phyloP scores from a whole-genome alignment of 1,140 invertebrate species.

The Cherax destructor region DNA sequence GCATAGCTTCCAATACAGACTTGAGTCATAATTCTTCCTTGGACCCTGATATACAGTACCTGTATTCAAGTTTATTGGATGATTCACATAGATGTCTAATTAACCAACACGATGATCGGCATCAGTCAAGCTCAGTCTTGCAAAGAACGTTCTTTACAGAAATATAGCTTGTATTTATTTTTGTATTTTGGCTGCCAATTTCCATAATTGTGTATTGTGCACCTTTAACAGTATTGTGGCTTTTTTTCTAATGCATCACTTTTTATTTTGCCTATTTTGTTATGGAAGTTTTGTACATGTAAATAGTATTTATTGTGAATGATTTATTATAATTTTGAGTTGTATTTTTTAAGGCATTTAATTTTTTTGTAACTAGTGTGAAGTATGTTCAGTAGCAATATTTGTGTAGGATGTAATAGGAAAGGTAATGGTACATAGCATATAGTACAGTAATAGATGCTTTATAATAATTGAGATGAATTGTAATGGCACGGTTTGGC shows the following conservation, averaged over 20 bases:
- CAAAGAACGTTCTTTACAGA: constrained; percentile 45
- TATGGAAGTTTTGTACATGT: not conserved
- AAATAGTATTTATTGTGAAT: not conserved
- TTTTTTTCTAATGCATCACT: constrained; percentile 9
- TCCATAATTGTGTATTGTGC: constrained; percentile 4
- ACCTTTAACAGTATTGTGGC: not conserved
- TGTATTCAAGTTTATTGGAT: constrained; percentile 28
- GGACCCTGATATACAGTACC: not conserved
- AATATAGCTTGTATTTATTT: constrained; percentile 15
- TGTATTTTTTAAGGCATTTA: not conserved
- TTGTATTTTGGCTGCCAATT: not conserved
- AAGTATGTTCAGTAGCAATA: not conserved
- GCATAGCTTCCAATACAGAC: constrained; percentile 17
- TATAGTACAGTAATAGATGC: not conserved
- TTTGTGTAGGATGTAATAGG: not conserved
- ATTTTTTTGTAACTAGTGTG: too few species aligned
- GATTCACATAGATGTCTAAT: not conserved
- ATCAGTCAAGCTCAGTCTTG: constrained; percentile 6
- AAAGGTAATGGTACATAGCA: not conserved
- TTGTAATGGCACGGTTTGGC: not conserved
- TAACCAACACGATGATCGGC: constrained; percentile 7
- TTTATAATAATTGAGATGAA: not conserved
- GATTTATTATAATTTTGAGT: not conserved
- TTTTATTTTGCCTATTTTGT: not conserved
- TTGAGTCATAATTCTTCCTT: constrained; percentile 8